These are phyloP conservation scores for Caradrina clavipalpis DNA, from an alignment of 2,888 invertebrate species.

Conservation along the genomic window DNA sequence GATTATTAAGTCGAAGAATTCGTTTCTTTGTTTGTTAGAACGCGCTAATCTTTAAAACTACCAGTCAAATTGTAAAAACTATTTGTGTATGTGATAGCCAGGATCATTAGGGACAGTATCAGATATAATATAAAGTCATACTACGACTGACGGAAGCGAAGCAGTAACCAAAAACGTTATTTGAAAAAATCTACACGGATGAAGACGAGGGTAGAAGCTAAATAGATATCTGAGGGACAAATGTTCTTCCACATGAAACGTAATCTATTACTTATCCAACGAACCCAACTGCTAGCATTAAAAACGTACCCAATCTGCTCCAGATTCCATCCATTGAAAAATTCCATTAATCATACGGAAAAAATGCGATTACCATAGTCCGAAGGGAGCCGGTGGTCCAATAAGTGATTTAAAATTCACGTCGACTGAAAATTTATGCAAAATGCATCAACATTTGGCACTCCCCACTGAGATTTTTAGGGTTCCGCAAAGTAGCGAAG, in stretches of 20 bases:
- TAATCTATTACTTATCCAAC: not conserved
- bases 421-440: slow-evolving; percentile 79
- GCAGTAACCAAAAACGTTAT: no score
- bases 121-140: no score
- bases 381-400: slow-evolving; percentile 29
- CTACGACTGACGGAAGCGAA: no score
- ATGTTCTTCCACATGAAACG: not conserved
- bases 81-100: no score
- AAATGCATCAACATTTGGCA: slow-evolving; percentile 76
- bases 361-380: slow-evolving; percentile 54
- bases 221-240: no score
- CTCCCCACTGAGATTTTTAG: slow-evolving; percentile 55
- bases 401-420: slow-evolving; percentile 74
- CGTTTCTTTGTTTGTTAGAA: no score
- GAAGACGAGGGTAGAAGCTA: no score
- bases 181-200: no score
- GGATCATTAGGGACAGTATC: no score
- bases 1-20: no score
- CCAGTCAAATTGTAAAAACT: no score
- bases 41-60: no score
- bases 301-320: slow-evolving; percentile 9
- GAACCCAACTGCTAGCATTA: slow-evolving; percentile 1
- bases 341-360: slow-evolving; percentile 48
- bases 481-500: slow-evolving; percentile 25
- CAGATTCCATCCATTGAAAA: slow-evolving; percentile 32